Conservation (phyloP, 1,140 invertebrate genomes). For the Drosophila albomicans region DNA sequence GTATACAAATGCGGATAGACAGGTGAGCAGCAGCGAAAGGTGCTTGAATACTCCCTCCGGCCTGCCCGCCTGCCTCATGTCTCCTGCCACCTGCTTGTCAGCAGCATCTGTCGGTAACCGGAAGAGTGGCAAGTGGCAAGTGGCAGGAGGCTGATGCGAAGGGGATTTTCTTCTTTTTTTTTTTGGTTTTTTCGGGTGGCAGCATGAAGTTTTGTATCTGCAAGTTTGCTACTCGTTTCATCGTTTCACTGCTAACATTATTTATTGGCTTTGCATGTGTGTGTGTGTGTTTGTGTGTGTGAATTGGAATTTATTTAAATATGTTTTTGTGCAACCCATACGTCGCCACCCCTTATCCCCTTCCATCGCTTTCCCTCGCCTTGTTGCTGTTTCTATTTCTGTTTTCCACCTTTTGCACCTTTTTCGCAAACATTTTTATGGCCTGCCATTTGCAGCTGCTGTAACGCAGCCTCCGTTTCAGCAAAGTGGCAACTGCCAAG, state of each 20-base stretch:
- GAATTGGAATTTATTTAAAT: slow-evolving; percentile 82
- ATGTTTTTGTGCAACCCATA: slow-evolving; percentile 49
- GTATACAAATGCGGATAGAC: slow-evolving; percentile 76
- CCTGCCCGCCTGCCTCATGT: not conserved
- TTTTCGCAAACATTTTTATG: slow-evolving; percentile 69
- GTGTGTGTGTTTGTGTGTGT: slow-evolving; percentile 47
- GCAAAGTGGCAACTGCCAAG: not conserved
- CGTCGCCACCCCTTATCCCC: not conserved
- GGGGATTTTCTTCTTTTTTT: no score
- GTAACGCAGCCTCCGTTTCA: slow-evolving; percentile 16
- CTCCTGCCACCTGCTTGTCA: slow-evolving; percentile 14
- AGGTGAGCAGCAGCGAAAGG: slow-evolving; percentile 51
- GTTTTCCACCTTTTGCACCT: slow-evolving; percentile 45
- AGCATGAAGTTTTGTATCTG: slow-evolving; percentile 46
- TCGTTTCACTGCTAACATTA: slow-evolving; percentile 63
- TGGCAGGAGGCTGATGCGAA: not conserved
- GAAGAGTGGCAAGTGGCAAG: not conserved
- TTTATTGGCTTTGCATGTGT: slow-evolving; percentile 70
- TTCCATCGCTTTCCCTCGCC: not conserved
- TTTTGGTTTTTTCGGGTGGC: no score
- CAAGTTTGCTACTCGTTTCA: slow-evolving; percentile 49
- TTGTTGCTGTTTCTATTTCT: slow-evolving; percentile 14
- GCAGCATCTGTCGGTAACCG: slow-evolving; percentile 24
- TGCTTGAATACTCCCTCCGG: not conserved
- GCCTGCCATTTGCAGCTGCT: slow-evolving; percentile 77